phyloP scores from a whole-genome alignment of 2,113 vertebrate species.

The Campylomormyrus tamandua region DNA sequence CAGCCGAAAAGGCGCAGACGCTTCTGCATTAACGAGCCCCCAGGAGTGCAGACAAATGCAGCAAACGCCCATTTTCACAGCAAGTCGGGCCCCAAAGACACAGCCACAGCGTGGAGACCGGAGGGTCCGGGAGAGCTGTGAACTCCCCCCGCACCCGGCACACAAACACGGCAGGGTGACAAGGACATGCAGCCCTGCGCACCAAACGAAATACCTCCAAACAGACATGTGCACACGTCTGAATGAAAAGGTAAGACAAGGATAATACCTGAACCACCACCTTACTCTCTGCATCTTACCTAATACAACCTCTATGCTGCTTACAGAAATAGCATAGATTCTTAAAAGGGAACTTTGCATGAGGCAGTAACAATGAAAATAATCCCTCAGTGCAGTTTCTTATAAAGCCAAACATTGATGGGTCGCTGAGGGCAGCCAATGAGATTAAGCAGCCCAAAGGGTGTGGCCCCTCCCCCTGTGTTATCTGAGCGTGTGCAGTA shows the following conservation, averaged over 20 bases:
- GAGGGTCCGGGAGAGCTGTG: neutral
- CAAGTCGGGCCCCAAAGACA: neutral
- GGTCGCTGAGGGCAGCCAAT: neutral
- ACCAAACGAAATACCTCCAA: neutral
- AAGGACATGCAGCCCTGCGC: neutral
- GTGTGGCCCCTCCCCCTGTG: neutral
- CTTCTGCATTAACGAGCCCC: neutral
- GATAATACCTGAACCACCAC: neutral
- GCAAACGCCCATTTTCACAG: neutral
- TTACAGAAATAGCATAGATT: neutral
- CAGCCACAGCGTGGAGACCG: neutral
- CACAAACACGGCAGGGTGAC: neutral
- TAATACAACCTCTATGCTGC: neutral
- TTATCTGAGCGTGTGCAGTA: neutral
- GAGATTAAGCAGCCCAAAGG: neutral
- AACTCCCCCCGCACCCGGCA: neutral
- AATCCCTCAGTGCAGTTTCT: neutral
- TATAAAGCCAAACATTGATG: neutral
- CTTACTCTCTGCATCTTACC: neutral
- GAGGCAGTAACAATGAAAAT: neutral
- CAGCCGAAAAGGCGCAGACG: neutral
- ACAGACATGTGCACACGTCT: neutral
- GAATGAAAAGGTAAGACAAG: neutral
- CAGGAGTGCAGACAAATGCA: neutral
- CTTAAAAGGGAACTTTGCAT: neutral